Evolutionary conservation across 2,888 invertebrate species (phyloP), one percentile per base, ranked within the genome.

Genomic region (Pristionchus arcanus): DNA sequence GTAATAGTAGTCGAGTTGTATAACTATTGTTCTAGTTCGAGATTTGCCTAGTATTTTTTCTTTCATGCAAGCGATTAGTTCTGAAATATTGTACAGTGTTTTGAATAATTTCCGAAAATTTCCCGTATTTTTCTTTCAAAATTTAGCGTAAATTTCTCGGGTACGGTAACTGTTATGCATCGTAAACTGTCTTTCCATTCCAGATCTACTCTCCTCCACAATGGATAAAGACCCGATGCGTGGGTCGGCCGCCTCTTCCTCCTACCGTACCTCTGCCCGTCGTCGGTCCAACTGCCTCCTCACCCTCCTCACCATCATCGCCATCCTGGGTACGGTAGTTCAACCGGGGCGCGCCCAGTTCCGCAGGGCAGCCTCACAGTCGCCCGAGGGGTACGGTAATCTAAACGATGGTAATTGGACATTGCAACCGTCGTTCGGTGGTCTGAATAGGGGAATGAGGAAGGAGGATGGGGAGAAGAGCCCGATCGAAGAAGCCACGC

Each of bases 241-340:
- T 37, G 59, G 31, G 21, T 37, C 63, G 86, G 19, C n/a, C 49
- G 19, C n/a, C 49, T n/a, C n/a, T 63, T 85, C 87, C n/a, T 37
- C 85, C 28, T 55, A 59, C 28, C 59, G 42, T 55, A 21, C 53
- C 34, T 85, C 85, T 3, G 42, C 88, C 4, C 66, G 87, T 31
- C 74, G 88, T 19, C 49, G 77, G 0, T 77, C 88, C 34, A 88
- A 49, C 19, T 77, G 74, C 59, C 74, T 88, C 31, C 31, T 88
- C 55, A 31, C 77, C 19, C 88, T 88, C 21, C 77, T 88, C 74
- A 37, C 59, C 55, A 74, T 77, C 77, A 74, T 88, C 74, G 77
- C 77, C 55, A 28, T 88, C 59, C 88, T 88, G 88, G 88, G 88
- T 88, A 88, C 55, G 85, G 85, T 85, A 85, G 85, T 59, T 34